These are phyloP conservation scores for Diabrotica balteata DNA, from an alignment of 2,888 invertebrate genomes.

Conservation along the genomic window DNA sequence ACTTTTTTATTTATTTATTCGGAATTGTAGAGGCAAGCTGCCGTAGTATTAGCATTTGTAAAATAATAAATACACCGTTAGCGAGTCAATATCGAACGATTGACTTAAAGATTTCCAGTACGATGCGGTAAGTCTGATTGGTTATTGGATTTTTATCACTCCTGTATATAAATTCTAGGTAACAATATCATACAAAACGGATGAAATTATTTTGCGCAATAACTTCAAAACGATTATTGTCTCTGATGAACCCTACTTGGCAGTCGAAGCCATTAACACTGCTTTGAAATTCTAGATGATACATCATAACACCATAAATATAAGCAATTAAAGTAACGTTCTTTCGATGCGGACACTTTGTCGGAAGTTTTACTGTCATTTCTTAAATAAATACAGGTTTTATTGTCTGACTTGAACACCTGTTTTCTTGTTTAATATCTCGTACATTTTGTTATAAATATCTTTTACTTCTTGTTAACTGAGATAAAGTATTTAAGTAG, in stretches of 20 bases:
- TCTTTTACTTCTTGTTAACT: slow-evolving; percentile 31
- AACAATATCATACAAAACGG: slow-evolving; percentile 34
- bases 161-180: slow-evolving; percentile 30
- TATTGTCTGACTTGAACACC: slow-evolving; percentile 42
- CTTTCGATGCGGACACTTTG: slow-evolving; percentile 46
- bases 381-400: slow-evolving; percentile 41
- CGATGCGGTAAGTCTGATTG: slow-evolving; percentile 7
- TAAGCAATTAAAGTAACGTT: slow-evolving; percentile 51
- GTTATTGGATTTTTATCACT: slow-evolving; percentile 25
- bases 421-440: slow-evolving; percentile 39
- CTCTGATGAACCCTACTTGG: slow-evolving; percentile 42
- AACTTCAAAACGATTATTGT: slow-evolving; percentile 38
- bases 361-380: slow-evolving; percentile 45
- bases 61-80: no score
- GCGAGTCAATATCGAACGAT: no score
- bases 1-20: no score
- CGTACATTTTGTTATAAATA: slow-evolving; percentile 38
- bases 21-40: no score
- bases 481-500: slow-evolving; percentile 22
- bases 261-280: slow-evolving; percentile 44
- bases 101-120: neutral
- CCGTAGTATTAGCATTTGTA: no score
- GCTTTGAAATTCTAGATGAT: slow-evolving; percentile 52
- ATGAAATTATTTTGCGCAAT: slow-evolving; percentile 42
- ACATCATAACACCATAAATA: slow-evolving; percentile 50